phyloP scores from a whole-genome alignment of 2,888 invertebrate genomes.

The Phortica okadai region DNA sequence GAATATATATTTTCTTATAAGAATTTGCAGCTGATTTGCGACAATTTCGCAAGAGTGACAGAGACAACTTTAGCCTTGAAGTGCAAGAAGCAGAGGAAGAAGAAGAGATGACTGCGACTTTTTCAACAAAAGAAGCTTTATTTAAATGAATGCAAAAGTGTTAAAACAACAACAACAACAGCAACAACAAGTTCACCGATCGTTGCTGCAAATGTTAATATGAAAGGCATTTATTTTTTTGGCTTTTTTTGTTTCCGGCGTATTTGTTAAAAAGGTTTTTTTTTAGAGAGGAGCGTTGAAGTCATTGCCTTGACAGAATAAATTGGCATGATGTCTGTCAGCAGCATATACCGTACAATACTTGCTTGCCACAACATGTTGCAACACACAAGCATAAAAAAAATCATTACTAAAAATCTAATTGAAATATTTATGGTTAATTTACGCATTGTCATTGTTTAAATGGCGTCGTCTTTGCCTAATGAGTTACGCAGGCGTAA shows the following conservation, averaged over 20 bases:
- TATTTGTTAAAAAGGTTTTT: too few relatives aligned
- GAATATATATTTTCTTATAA: neutral
- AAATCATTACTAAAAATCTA: neutral
- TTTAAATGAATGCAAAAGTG: conserved; percentile 12
- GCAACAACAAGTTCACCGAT: neutral
- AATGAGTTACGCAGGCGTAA: conserved; percentile 24
- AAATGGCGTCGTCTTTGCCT: conserved; percentile 36
- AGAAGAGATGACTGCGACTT: neutral
- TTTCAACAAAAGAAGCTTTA: neutral
- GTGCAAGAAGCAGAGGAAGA: neutral
- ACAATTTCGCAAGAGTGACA: neutral
- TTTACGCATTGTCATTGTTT: conserved; percentile 15
- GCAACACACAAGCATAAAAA: neutral
- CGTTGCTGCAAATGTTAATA: neutral
- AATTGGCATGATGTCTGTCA: too few relatives aligned
- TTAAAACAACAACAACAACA: neutral
- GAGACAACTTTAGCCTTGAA: neutral
- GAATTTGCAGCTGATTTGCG: neutral
- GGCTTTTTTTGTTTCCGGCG: too few relatives aligned
- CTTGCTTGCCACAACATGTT: neutral
- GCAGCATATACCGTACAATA: too few relatives aligned
- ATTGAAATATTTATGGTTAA: neutral
- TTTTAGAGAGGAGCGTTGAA: neutral
- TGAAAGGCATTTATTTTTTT: neutral
- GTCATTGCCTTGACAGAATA: neutral